A percentile compares a stretch with the other conserved stretches of the same genome.
Conservation (phyloP, 1,140 invertebrate species). For the Pseudomyrmex pallidus region DNA sequence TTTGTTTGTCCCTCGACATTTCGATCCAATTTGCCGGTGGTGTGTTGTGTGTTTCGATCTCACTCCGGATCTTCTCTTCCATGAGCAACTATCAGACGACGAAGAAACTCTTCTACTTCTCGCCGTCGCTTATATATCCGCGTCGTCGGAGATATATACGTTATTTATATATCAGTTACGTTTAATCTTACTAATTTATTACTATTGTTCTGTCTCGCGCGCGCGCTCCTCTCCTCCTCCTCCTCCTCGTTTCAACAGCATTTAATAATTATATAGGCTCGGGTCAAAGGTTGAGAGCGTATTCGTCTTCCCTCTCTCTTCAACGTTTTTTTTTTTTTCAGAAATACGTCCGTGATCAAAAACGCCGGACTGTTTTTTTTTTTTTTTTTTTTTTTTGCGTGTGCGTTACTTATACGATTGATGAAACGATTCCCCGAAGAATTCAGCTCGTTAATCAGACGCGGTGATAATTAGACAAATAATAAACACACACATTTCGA, state of each 20-base stretch:
- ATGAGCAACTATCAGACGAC: slow-evolving; percentile 56
- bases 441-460: not conserved
- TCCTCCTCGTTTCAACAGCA: slow-evolving; percentile 60
- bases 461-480: slow-evolving; percentile 34
- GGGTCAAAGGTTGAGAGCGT: slow-evolving; percentile 32
- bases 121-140: slow-evolving; percentile 28
- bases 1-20: not conserved
- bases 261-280: slow-evolving; percentile 50
- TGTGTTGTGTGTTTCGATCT: slow-evolving; percentile 29
- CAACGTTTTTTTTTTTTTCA: not conserved
- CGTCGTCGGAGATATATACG: not conserved
- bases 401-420: too few species aligned
- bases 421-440: too few species aligned
- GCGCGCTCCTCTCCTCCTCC: slow-evolving; percentile 63
- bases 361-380: too few species aligned
- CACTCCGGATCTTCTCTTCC: slow-evolving; percentile 44
- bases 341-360: too few species aligned
- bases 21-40: not conserved
- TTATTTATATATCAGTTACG: slow-evolving; percentile 36
- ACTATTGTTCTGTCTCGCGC: slow-evolving; percentile 75
- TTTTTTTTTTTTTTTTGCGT: too few species aligned
- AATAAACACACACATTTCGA: not conserved
- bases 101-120: not conserved
- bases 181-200: slow-evolving; percentile 57
- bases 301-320: not conserved